phyloP scores from a whole-genome alignment of 64 coral and sea anemone genomes.

The Montipora sp. region DNA sequence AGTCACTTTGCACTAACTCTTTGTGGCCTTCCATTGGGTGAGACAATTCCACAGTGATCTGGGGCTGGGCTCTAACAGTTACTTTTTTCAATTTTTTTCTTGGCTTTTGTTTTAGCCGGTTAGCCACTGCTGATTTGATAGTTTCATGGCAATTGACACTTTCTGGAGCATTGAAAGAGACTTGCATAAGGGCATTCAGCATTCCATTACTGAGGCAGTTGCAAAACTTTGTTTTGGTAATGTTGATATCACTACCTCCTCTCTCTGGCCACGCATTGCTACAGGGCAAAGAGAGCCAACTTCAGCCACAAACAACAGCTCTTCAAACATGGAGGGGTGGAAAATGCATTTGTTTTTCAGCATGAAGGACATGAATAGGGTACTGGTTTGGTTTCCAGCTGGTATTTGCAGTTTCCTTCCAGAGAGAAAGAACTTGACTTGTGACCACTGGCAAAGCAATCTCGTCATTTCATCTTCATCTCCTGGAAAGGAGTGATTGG shows the following conservation, averaged over 20 bases:
- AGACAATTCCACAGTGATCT: neutral
- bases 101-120: neutral
- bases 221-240: constrained; percentile 54
- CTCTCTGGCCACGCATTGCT: constrained; percentile 59
- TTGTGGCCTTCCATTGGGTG: neutral
- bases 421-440: constrained; percentile 52
- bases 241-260: constrained; percentile 55
- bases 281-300: constrained; percentile 40
- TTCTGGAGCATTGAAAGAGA: constrained; percentile 56
- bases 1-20: neutral
- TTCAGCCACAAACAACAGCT: constrained; percentile 55
- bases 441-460: constrained; percentile 49
- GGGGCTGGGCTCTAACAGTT: neutral
- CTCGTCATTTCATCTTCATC: constrained; percentile 2
- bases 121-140: constrained; percentile 19
- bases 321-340: constrained; percentile 17
- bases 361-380: constrained; percentile 44
- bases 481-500: constrained; percentile 1
- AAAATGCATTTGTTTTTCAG: constrained; percentile 60
- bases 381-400: constrained; percentile 52
- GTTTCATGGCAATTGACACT: constrained; percentile 19
- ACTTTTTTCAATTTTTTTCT: too few species aligned
- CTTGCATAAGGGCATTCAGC: constrained; percentile 44
- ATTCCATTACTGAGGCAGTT: constrained; percentile 41
- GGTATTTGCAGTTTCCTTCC: constrained; percentile 46